Conservation (phyloP, 1,140 invertebrate genomes). For the Leptopilina clavipes region DNA sequence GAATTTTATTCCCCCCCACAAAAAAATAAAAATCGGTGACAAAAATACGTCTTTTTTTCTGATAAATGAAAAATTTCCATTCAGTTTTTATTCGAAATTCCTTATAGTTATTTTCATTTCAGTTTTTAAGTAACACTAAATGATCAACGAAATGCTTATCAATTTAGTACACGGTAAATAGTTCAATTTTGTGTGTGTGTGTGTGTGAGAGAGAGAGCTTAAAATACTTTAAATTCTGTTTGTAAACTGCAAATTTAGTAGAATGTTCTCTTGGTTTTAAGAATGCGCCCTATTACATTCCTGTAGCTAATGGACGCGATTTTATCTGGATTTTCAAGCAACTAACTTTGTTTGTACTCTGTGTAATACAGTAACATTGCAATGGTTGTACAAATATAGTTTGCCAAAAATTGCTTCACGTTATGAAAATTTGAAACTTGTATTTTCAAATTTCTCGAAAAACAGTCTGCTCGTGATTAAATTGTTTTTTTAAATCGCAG, state of each 20-base stretch:
- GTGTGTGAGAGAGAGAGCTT: background rate
- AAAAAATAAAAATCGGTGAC: background rate
- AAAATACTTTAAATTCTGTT: conserved; percentile 15
- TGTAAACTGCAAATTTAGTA: conserved; percentile 6
- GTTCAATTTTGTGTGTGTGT: too few species aligned
- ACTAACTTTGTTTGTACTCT: background rate
- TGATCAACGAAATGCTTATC: conserved; percentile 13
- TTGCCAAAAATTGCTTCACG: too few species aligned
- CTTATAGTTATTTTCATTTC: conserved; percentile 17
- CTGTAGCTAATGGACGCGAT: background rate
- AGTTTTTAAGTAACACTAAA: background rate
- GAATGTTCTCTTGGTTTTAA: conserved; percentile 3
- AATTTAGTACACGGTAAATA: background rate
- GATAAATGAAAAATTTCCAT: conserved; percentile 1
- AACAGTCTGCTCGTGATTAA: too few species aligned
- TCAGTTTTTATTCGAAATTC: background rate
- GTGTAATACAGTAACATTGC: background rate
- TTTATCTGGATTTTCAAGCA: conserved; percentile 10
- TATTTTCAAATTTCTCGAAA: too few species aligned
- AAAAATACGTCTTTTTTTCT: conserved; percentile 12
- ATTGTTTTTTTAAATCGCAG: too few species aligned
- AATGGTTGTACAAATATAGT: too few species aligned
- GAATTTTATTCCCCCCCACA: conserved; percentile 35
- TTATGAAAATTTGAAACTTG: too few species aligned
- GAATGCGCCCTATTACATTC: background rate